Evolutionary conservation across 2,888 invertebrate species (phyloP).

Genomic region (Ophioninae sp.): DNA sequence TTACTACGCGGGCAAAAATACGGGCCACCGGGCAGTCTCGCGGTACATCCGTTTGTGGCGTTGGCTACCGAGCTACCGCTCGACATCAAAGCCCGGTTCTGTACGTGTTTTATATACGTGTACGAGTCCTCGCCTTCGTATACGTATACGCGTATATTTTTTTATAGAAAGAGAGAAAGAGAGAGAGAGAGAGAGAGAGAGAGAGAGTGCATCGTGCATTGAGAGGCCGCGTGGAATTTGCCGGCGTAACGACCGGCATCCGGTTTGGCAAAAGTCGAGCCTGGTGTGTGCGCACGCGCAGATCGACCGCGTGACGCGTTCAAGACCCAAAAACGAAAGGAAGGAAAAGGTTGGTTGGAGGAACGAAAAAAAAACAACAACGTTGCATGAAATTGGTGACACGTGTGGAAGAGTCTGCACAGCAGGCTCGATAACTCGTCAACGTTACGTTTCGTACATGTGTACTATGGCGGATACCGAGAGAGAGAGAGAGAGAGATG

Average conservation of each 20-base stretch:
- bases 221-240: slow-evolving; percentile 60
- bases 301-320: slow-evolving; percentile 15
- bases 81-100: slow-evolving; percentile 54
- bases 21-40: slow-evolving; percentile 48
- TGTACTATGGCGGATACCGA: background rate
- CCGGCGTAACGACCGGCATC: slow-evolving; percentile 69
- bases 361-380: slow-evolving; percentile 44
- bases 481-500: slow-evolving; percentile 2
- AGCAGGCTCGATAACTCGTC: slow-evolving; percentile 33
- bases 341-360: slow-evolving; percentile 4
- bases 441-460: slow-evolving; percentile 25
- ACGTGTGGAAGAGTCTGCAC: slow-evolving; percentile 66
- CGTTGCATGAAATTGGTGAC: slow-evolving; percentile 69
- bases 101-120: slow-evolving; percentile 24
- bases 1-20: slow-evolving; percentile 31
- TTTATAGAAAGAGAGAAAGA: background rate
- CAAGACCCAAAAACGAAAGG: slow-evolving; percentile 17
- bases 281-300: slow-evolving; percentile 12
- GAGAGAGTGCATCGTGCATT: slow-evolving; percentile 46
- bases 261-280: slow-evolving; percentile 58
- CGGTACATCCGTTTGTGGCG: slow-evolving; percentile 37
- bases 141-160: slow-evolving; percentile 1
- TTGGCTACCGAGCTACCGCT: slow-evolving; percentile 37
- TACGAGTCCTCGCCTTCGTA: background rate
- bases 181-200: slow-evolving; percentile 18